Conservation (phyloP, 2,888 invertebrate species). For the Macrosiphum euphorbiae region DNA sequence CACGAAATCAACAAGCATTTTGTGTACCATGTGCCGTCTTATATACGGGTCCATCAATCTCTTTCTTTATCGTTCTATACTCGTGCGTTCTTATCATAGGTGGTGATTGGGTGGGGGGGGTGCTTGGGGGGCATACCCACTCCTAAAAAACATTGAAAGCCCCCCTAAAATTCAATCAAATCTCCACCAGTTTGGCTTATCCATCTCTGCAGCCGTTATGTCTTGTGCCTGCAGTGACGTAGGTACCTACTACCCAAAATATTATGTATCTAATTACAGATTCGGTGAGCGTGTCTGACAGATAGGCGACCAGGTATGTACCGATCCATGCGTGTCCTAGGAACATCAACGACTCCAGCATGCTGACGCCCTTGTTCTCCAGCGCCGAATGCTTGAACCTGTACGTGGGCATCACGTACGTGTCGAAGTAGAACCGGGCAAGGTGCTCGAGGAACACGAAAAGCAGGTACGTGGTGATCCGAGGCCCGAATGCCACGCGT, state of each 20-base stretch:
- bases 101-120: too few species aligned
- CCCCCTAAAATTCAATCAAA: too few species aligned
- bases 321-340: slow-evolving; percentile 55
- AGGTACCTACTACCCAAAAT: not conserved
- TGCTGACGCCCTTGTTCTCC: not conserved
- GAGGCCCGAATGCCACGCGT: slow-evolving; percentile 50
- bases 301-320: slow-evolving; percentile 57
- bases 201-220: not conserved
- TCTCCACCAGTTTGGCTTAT: not conserved
- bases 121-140: too few species aligned
- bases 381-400: not conserved
- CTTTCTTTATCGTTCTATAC: not conserved
- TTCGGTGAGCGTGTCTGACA: slow-evolving; percentile 54
- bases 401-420: slow-evolving; percentile 49
- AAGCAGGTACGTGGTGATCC: slow-evolving; percentile 46
- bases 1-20: not conserved
- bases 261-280: slow-evolving; percentile 35
- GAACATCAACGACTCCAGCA: slow-evolving; percentile 43
- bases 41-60: not conserved
- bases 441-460: slow-evolving; percentile 59
- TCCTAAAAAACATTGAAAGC: too few species aligned
- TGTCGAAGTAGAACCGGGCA: slow-evolving; percentile 59
- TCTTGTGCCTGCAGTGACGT: not conserved
- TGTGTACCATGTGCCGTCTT: not conserved
- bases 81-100: not conserved